Evolutionary conservation across 2,888 invertebrate species (phyloP).

Genomic region (Auanema freiburgensis): DNA sequence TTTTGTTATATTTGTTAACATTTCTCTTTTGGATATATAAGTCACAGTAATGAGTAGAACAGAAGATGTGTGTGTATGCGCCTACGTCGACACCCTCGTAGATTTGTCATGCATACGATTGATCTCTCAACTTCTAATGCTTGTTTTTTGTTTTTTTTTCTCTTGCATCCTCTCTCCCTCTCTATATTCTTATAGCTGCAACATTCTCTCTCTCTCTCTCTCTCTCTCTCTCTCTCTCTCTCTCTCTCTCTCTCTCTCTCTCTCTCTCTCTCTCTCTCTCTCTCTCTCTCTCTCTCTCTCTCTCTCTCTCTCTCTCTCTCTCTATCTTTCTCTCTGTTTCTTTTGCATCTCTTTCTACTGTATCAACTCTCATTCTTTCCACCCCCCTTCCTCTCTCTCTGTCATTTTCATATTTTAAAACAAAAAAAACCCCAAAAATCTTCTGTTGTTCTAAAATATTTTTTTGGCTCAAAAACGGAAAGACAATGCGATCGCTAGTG

Average conservation of each 20-base stretch:
- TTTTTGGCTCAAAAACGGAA: too few species aligned
- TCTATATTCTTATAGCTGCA: neutral
- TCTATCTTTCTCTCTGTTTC: constrained; percentile 10
- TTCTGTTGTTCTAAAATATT: too few species aligned
- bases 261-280: constrained; percentile 7
- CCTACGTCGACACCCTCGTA: neutral
- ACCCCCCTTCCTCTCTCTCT: constrained; percentile 10
- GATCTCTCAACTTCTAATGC: constrained; percentile 5
- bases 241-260: constrained; percentile 4
- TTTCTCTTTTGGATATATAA: too few species aligned
- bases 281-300: constrained; percentile 10
- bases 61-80: neutral
- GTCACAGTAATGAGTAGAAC: too few species aligned
- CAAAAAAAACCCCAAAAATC: too few species aligned
- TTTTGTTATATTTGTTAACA: too few species aligned
- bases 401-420: too few species aligned
- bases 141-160: constrained; percentile 9
- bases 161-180: constrained; percentile 12
- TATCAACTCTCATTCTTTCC: constrained; percentile 5
- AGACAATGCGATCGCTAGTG: too few species aligned
- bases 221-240: constrained; percentile 14
- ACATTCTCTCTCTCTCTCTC: constrained; percentile 9
- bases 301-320: too few species aligned
- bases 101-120: neutral
- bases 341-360: constrained; percentile 4